Percentiles rank a stretch among this genome's conserved stretches.
Conservation (phyloP, 2,113 vertebrate species). For the Arvicanthis niloticus region DNA sequence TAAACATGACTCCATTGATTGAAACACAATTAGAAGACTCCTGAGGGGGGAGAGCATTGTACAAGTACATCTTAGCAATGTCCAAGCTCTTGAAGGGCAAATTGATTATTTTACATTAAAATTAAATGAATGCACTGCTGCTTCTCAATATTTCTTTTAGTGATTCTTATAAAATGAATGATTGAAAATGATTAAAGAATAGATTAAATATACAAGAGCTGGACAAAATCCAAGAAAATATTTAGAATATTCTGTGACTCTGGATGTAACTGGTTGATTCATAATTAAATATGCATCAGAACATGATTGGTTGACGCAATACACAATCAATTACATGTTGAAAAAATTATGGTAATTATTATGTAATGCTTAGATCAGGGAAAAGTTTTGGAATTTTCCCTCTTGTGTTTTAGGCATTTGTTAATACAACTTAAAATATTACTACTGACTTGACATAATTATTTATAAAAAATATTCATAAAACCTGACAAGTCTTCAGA, state of each 20-base stretch:
- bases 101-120: conserved; percentile 46
- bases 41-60: background rate
- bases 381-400: background rate
- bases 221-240: conserved; percentile 7
- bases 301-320: background rate
- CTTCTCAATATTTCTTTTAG: background rate
- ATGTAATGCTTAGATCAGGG: background rate
- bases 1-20: conserved; percentile 67
- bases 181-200: background rate
- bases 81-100: background rate
- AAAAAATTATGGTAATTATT: conserved; percentile 9
- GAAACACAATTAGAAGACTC: conserved; percentile 56
- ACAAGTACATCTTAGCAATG: background rate
- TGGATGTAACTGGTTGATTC: background rate
- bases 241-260: background rate
- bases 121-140: conserved; percentile 21
- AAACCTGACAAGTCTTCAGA: background rate
- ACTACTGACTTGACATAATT: background rate
- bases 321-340: background rate
- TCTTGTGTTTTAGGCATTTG: background rate
- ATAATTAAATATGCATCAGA: background rate
- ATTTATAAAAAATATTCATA: background rate
- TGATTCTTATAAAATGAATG: conserved; percentile 13
- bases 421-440: background rate
- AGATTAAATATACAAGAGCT: background rate